Evolutionary conservation across 2,797 vertebrate genomes (phyloP).

Genomic region (Bucorvus abyssinicus): DNA sequence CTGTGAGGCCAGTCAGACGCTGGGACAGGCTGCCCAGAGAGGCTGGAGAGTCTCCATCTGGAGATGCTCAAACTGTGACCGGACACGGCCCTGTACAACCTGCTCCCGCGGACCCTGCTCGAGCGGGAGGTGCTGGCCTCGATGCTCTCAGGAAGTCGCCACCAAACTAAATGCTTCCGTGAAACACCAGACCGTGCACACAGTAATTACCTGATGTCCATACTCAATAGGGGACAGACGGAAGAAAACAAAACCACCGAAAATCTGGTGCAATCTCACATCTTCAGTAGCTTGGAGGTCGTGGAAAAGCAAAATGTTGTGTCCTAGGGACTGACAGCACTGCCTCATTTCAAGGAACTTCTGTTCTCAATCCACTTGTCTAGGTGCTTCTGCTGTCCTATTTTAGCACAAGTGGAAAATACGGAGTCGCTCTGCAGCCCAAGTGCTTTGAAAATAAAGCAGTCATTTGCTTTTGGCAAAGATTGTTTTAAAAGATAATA

Average conservation of each 20-base stretch:
- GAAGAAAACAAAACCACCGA: not conserved
- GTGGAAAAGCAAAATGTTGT: not conserved
- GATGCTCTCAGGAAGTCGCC: not conserved
- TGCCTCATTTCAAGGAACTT: not conserved
- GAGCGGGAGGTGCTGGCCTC: not conserved
- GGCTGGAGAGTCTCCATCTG: not conserved
- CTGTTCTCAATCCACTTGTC: not conserved
- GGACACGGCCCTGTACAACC: not conserved
- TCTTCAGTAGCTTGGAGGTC: not conserved
- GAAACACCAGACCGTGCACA: not conserved
- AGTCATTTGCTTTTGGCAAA: not conserved
- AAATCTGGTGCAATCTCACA: not conserved
- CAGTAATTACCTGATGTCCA: not conserved
- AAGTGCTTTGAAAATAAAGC: not conserved
- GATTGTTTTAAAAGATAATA: not conserved
- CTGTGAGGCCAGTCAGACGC: fast-evolving
- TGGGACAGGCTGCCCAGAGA: not conserved
- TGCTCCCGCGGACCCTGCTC: not conserved
- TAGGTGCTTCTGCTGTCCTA: not conserved
- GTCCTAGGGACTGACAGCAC: not conserved
- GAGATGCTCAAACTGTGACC: not conserved
- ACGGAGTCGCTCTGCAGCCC: not conserved
- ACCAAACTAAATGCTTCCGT: not conserved
- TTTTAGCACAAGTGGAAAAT: not conserved
- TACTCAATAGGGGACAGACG: not conserved